Evolutionary conservation across 2,888 invertebrate genomes (phyloP), one percentile per base, ranked within the genome.

Genomic region (Phlogophora meticulosa): DNA sequence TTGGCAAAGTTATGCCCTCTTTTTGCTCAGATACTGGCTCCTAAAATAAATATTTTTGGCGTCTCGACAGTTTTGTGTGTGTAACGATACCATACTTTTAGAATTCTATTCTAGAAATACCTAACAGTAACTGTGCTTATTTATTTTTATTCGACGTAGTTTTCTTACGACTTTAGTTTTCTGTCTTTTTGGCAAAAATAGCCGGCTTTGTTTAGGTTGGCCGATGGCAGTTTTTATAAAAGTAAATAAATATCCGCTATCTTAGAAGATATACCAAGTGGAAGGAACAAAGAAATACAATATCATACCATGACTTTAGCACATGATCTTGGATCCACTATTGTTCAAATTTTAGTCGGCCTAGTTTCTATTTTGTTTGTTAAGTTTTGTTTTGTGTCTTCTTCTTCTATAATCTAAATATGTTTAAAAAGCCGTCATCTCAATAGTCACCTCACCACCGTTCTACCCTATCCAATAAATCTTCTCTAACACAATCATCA

Each of bases 31-130:
- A 38, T 42, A 17, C 10, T 34, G 32, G 32, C 24, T 38, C 4
- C 2, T 10, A 15, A 56, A 38, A 57, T 71, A 56, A 60, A 62
- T 45, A 72, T 77, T 77, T 72, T 52, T 36, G n/a, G 72, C 34
- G 65, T 72, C 72, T 72, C 63, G 73, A 73, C 78, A 15, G 40
- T 22, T 55, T 34, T 28, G 34, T 40, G 34, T 40, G 34, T 51
- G 22, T 32, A 36, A 32, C 13, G 36, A 20, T 24, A 52, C n/a
- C n/a, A 68, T 68, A 34, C 34, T 58, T 40, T 24, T 4, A 40
- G 59, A 38, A 58, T 46, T 36, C n/a, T 34, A 15, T 74, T 74
- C 20, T 42, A n/a, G 59, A 24, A 36, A 46, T 52, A 28, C 10
- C 20, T 13, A 42, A 36, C 11, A 22, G 5, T 42, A 20, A 36